These are phyloP conservation scores for Biston stratarius DNA, from an alignment of 2,888 invertebrate genomes.

Conservation along the genomic window DNA sequence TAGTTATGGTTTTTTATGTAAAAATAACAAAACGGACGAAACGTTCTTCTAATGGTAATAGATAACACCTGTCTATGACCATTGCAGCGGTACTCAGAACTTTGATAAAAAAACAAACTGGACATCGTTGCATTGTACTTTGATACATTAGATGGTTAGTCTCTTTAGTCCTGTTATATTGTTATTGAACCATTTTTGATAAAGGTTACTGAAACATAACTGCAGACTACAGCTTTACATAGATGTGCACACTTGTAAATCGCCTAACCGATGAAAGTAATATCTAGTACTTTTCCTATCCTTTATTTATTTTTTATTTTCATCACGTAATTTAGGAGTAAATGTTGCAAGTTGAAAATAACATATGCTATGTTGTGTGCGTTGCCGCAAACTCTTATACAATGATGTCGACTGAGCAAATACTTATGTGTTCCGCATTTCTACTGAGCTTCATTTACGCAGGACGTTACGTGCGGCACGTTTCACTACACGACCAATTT, in stretches of 20 bases:
- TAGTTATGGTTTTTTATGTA: no score
- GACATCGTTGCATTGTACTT: no score
- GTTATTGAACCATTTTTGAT: slow-evolving; percentile 35
- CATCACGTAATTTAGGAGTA: slow-evolving; percentile 80
- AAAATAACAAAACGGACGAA: no score
- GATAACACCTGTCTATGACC: no score
- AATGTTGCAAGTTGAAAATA: slow-evolving; percentile 84
- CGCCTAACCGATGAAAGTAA: slow-evolving; percentile 39
- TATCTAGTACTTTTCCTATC: slow-evolving; percentile 42
- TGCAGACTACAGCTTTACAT: no score
- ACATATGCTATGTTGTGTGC: slow-evolving; percentile 78
- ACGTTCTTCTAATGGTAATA: not conserved
- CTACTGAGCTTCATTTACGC: slow-evolving; percentile 82
- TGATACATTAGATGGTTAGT: no score
- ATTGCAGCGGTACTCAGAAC: no score
- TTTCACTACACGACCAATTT: slow-evolving; percentile 57
- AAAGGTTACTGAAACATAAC: slow-evolving; percentile 31
- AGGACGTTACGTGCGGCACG: slow-evolving; percentile 71
- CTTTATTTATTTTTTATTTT: slow-evolving; percentile 74
- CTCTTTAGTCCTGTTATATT: not conserved
- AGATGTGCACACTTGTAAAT: slow-evolving; percentile 13
- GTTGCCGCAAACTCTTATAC: slow-evolving; percentile 84
- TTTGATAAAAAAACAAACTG: not conserved
- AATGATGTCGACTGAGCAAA: slow-evolving; percentile 85
- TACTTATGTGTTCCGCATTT: slow-evolving; percentile 85